These are phyloP conservation scores for Mythimna albipuncta DNA, from an alignment of 2,888 invertebrate species.

Conservation along the genomic window DNA sequence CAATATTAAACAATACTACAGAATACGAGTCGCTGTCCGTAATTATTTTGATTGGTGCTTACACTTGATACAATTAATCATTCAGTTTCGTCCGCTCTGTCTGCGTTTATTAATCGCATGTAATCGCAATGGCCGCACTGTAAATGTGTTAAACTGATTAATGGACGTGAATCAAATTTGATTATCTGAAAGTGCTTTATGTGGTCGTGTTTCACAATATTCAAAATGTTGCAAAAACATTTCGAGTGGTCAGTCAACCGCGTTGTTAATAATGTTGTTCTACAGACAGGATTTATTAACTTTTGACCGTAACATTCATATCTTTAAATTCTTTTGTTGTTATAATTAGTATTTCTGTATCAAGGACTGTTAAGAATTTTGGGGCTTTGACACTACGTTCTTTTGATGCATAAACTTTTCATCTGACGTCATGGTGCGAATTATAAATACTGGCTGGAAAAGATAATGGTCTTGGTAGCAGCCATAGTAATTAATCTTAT, in stretches of 20 bases:
- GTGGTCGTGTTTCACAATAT: constrained; percentile 62
- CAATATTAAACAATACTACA: constrained; percentile 57
- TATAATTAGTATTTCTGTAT: constrained; percentile 51
- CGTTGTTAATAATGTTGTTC: constrained; percentile 77
- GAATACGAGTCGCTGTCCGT: constrained; percentile 71
- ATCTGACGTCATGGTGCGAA: neutral
- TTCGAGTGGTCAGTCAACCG: constrained; percentile 65
- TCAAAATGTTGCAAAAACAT: constrained; percentile 67
- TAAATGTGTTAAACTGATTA: constrained; percentile 88
- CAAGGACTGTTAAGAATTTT: constrained; percentile 12
- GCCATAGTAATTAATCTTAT: constrained; percentile 13
- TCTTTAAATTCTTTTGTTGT: constrained; percentile 66
- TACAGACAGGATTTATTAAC: constrained; percentile 78
- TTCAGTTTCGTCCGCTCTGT: constrained; percentile 76
- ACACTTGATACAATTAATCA: constrained; percentile 82
- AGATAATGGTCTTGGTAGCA: constrained; percentile 3
- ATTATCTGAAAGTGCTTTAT: constrained; percentile 81
- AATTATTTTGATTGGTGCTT: constrained; percentile 81
- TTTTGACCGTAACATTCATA: constrained; percentile 72
- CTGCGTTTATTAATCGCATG: constrained; percentile 80
- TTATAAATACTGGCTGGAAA: constrained; percentile 13
- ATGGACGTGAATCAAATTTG: constrained; percentile 84
- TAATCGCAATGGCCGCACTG: constrained; percentile 80
- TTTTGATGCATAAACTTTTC: constrained; percentile 4
- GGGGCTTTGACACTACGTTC: constrained; percentile 7